A percentile compares a stretch with the other conserved stretches of the same genome.
These are phyloP conservation scores for Plectropomus leopardus DNA, from an alignment of 2,113 vertebrate species.

Conservation along the genomic window DNA sequence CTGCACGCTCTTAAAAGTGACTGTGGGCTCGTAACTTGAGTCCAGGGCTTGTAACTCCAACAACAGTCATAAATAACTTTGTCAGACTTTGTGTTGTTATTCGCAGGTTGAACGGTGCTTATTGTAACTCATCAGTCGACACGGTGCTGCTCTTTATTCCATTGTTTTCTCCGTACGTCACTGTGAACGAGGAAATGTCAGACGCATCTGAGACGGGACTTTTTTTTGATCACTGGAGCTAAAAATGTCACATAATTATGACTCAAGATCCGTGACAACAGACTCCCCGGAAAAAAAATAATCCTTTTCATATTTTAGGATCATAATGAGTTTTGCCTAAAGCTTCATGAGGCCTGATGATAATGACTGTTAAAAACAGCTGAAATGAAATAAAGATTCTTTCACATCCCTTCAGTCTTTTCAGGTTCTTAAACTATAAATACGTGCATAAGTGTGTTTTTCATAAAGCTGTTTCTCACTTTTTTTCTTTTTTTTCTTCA, in stretches of 20 bases:
- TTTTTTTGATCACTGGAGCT: conserved; percentile 26
- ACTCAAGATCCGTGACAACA: conserved; percentile 28
- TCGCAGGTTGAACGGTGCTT: neutral
- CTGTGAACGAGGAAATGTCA: conserved; percentile 24
- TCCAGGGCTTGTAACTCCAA: neutral
- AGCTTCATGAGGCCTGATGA: conserved; percentile 43
- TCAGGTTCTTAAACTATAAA: neutral
- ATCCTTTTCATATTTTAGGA: conserved; percentile 25
- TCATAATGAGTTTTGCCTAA: conserved; percentile 53
- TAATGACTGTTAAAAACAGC: conserved; percentile 57
- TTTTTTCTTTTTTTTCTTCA: neutral
- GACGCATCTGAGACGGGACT: neutral
- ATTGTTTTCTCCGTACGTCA: neutral
- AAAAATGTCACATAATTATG: conserved; percentile 56
- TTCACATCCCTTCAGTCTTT: conserved; percentile 7
- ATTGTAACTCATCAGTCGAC: conserved; percentile 3
- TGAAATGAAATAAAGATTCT: conserved; percentile 35
- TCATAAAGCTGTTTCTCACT: neutral
- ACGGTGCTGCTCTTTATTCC: conserved; percentile 18
- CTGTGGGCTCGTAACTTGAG: conserved; percentile 24
- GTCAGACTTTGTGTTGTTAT: conserved; percentile 14
- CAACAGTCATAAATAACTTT: conserved; percentile 35
- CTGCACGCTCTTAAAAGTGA: conserved; percentile 25
- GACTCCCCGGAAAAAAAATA: neutral
- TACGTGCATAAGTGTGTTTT: neutral